Conservation (phyloP, 2,888 invertebrate genomes). For the Trimorus sp. region DNA sequence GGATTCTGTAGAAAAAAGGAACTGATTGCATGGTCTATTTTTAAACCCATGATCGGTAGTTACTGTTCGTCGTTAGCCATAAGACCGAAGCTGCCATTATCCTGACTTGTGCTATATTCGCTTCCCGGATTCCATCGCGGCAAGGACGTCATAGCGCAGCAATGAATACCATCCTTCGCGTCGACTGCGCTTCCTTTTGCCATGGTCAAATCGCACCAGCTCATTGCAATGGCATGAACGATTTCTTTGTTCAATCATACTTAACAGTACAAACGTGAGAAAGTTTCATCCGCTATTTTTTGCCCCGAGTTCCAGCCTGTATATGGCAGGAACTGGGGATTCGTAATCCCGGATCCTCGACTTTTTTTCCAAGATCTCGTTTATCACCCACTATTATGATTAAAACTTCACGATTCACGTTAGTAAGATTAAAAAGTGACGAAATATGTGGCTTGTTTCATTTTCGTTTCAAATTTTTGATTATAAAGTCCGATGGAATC, state of each 20-base stretch:
- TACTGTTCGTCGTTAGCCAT: slow-evolving; percentile 39
- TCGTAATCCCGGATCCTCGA: slow-evolving; percentile 28
- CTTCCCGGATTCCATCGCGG: slow-evolving; percentile 76
- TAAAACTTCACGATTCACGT: too few species aligned
- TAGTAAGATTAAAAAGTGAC: too few species aligned
- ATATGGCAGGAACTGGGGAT: slow-evolving; percentile 38
- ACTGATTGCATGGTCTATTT: too few species aligned
- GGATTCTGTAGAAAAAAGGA: too few species aligned
- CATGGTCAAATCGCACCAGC: slow-evolving; percentile 65
- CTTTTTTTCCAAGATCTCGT: too few species aligned
- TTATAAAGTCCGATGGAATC: too few species aligned
- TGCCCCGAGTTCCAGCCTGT: slow-evolving; percentile 34
- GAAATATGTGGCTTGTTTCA: too few species aligned
- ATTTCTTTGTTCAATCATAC: slow-evolving; percentile 71
- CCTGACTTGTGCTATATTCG: slow-evolving; percentile 49
- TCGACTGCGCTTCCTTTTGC: slow-evolving; percentile 66
- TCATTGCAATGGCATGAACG: slow-evolving; percentile 71
- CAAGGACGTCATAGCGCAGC: slow-evolving; percentile 73
- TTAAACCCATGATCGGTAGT: not conserved
- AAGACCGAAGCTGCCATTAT: slow-evolving; percentile 38
- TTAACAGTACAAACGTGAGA: slow-evolving; percentile 48
- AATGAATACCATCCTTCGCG: slow-evolving; percentile 72
- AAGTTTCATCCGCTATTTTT: slow-evolving; percentile 45
- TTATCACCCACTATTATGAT: too few species aligned
- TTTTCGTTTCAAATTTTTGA: too few species aligned